Evolutionary conservation across 1,140 invertebrate genomes (phyloP), one percentile per base, ranked within the genome.

Genomic region (Helicorthomorpha holstii): DNA sequence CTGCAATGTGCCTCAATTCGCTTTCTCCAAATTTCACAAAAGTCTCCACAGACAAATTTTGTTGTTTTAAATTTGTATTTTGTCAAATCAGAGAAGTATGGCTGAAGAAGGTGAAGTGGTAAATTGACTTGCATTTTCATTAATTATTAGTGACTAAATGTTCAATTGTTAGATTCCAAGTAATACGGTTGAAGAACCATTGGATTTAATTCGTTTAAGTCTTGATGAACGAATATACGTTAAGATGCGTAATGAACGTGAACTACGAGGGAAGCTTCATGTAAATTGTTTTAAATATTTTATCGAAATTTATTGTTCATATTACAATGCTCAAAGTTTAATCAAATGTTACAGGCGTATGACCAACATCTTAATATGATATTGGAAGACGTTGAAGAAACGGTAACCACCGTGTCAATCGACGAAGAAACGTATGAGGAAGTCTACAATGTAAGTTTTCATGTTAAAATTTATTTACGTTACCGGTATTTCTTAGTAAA

Each of bases 361-460:
- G 95, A 98, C 73, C 94, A 98, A 66, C 95, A 98, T 75, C 77
- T 98, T 60, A 98, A 98, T 65, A 96, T 98, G 89, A 88, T 98
- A 0, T 70, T 98, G 14, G 90, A 92, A 38, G 93, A 98, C 72
- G 95, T 94, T 0, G 93, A 98, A 72, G 94, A 98, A 73, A 97
- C 91, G 0, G 86, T 97, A 1, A 98, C 92, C 25, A 90, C 90
- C 16, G 82, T 95, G 48, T 92, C 97, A 76, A 96, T 98, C 53
- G 94, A 98, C 66, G 94, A 98, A 70, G 94, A 98, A 75, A 97
- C 92, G 1, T 98, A 94, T 66, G 95, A 98, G 75, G 93, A 98
- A 76, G 88, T 97, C 7, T 97, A 98, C 66, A 87, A 90, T 60
- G 71, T 71, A 62, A 43, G 41, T 16, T 34, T 49, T n/a, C n/a